A percentile compares a stretch with the other conserved stretches of the same genome.
Evolutionary conservation across 2,797 vertebrate genomes (phyloP).

Genomic region (Dicrostonyx torquatus): DNA sequence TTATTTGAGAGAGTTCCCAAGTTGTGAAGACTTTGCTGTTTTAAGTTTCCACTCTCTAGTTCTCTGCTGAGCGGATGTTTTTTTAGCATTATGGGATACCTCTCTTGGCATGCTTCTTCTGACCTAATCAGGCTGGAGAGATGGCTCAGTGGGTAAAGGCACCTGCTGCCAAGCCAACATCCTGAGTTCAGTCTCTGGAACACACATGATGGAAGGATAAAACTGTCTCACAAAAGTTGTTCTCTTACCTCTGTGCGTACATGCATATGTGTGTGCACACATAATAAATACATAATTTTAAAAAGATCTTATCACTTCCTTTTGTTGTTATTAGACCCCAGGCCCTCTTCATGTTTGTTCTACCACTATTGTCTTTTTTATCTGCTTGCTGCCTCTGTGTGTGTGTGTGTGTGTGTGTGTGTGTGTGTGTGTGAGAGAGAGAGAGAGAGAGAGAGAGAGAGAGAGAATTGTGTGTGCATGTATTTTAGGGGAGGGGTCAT

Average conservation of each 20-base stretch:
- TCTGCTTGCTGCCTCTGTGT: neutral
- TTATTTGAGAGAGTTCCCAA: constrained; percentile 31
- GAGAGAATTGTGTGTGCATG: neutral
- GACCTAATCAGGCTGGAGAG: constrained; percentile 27
- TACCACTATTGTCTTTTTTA: neutral
- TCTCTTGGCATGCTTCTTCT: constrained; percentile 49
- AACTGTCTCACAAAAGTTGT: neutral
- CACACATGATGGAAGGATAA: neutral
- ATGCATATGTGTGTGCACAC: neutral
- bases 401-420: neutral
- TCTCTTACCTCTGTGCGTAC: neutral
- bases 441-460: too few species aligned
- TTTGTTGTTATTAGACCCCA: neutral
- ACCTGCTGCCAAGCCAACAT: neutral
- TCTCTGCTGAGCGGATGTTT: constrained; percentile 38
- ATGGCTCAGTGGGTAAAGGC: neutral
- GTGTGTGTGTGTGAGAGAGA: neutral
- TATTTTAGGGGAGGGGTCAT: neutral
- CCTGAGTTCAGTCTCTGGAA: neutral
- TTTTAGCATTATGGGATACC: constrained; percentile 16
- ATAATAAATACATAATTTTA: neutral
- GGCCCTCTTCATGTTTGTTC: neutral
- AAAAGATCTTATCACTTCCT: neutral
- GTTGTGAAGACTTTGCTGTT: constrained; percentile 54
- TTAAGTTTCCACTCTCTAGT: constrained; percentile 21